Percentiles rank a stretch among this genome's conserved stretches.
phyloP scores from a whole-genome alignment of 2,113 vertebrate genomes.

The Sisor rabdophorus region DNA sequence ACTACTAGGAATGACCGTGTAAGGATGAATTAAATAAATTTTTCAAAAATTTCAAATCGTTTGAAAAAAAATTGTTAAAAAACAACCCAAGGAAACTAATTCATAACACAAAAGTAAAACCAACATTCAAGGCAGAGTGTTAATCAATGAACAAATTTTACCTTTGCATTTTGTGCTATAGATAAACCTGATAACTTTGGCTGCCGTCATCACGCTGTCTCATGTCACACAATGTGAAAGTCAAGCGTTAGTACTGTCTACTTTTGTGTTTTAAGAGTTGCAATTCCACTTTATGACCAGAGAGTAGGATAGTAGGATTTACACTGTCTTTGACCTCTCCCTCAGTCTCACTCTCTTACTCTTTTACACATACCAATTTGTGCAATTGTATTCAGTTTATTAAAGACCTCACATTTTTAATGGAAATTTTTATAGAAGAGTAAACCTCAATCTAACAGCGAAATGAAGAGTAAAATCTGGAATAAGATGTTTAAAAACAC shows the following conservation, averaged over 20 bases:
- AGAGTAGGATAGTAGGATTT: constrained; percentile 71
- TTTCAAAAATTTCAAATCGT: no score
- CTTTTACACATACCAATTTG: constrained; percentile 6
- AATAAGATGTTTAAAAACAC: no score
- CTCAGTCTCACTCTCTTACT: constrained; percentile 4
- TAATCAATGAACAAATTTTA: constrained; percentile 44
- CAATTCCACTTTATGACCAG: constrained; percentile 65
- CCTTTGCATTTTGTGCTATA: constrained; percentile 66
- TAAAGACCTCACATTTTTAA: no score
- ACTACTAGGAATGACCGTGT: not conserved
- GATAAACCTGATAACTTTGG: constrained; percentile 62
- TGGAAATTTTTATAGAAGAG: no score
- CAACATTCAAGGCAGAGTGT: not conserved
- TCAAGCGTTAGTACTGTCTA: constrained; percentile 40
- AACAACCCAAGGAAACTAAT: not conserved
- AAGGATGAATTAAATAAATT: no score
- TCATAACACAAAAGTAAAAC: not conserved
- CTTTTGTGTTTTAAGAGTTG: constrained; percentile 60
- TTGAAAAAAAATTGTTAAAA: not conserved
- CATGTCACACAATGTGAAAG: constrained; percentile 32
- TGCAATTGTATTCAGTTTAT: no score
- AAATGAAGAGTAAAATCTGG: no score
- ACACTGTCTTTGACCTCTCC: constrained; percentile 52
- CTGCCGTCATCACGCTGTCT: constrained; percentile 55
- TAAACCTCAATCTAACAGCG: no score